Evolutionary conservation across 2,797 vertebrate genomes (phyloP).

Genomic region (Cryptoprocta ferox): DNA sequence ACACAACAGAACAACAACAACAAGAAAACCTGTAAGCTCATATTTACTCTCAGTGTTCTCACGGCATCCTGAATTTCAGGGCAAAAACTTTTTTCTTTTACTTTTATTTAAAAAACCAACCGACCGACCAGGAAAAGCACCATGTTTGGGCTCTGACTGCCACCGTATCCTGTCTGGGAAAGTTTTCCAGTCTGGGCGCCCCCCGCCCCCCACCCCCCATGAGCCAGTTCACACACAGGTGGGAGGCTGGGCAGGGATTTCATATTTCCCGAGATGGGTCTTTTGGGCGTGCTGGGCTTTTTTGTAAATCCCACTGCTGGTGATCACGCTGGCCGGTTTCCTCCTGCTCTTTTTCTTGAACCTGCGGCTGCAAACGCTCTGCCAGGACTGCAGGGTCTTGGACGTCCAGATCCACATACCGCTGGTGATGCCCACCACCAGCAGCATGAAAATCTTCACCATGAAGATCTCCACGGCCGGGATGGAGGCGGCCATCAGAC

Average conservation of each 20-base stretch:
- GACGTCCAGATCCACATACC: slow-evolving; percentile 99
- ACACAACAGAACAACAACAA: background rate
- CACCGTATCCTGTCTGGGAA: background rate
- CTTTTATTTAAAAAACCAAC: background rate
- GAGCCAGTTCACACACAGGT: slow-evolving; percentile 92
- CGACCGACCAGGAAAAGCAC: background rate
- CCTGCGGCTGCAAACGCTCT: slow-evolving; percentile 94
- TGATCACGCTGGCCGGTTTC: slow-evolving; percentile 94
- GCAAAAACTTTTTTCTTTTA: background rate
- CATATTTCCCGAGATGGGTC: slow-evolving; percentile 92
- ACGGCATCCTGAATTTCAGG: slow-evolving; percentile 74
- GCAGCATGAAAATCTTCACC: slow-evolving; percentile 98
- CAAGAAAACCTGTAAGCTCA: background rate
- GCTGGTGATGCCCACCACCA: slow-evolving; percentile 98
- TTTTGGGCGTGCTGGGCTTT: slow-evolving; percentile 95
- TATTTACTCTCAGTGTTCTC: slow-evolving; percentile 71
- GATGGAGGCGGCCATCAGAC: slow-evolving; percentile 94
- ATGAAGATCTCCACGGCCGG: slow-evolving; percentile 98
- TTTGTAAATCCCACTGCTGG: slow-evolving; percentile 93
- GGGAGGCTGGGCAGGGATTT: slow-evolving; percentile 91
- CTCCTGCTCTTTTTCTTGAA: slow-evolving; percentile 93
- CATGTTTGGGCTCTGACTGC: accelerated
- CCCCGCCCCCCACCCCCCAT: background rate
- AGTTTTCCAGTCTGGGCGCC: background rate
- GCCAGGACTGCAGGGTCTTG: slow-evolving; percentile 98